A percentile compares a stretch with the other conserved stretches of the same genome.
Conservation (phyloP, 2,888 invertebrate genomes). For the Dione vanillae region DNA sequence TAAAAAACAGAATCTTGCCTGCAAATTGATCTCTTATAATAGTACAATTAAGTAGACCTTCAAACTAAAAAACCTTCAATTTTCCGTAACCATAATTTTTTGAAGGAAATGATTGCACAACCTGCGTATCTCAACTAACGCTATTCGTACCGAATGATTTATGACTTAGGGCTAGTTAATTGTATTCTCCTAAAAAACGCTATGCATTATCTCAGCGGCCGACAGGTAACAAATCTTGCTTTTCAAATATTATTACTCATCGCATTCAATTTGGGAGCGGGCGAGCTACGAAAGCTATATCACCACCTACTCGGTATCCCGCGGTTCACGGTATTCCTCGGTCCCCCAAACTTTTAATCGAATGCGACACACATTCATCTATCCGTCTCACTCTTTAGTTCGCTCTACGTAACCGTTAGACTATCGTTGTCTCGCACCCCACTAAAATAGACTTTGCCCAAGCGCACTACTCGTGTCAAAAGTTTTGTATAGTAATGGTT, state of each 20-base stretch:
- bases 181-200: constrained; percentile 79
- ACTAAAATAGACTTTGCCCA: constrained; percentile 84
- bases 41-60: constrained; percentile 63
- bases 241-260: constrained; percentile 84
- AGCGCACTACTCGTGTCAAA: constrained; percentile 84
- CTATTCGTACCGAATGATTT: constrained; percentile 73
- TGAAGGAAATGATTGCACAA: constrained; percentile 76
- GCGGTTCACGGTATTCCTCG: constrained; percentile 75
- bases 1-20: background rate
- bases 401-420: constrained; percentile 59
- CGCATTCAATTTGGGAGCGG: constrained; percentile 82
- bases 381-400: constrained; percentile 71
- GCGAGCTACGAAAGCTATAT: constrained; percentile 82
- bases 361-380: constrained; percentile 78
- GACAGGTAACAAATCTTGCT: constrained; percentile 84
- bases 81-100: constrained; percentile 66
- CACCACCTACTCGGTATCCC: constrained; percentile 84
- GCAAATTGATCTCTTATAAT: constrained; percentile 48
- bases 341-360: constrained; percentile 83
- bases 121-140: constrained; percentile 70
- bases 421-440: constrained; percentile 74
- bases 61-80: constrained; percentile 58
- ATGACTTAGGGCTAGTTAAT: constrained; percentile 77
- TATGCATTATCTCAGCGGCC: constrained; percentile 77
- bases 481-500: constrained; percentile 83